Percentiles rank a stretch among this genome's conserved stretches.
These are phyloP conservation scores for Petrolisthes cinctipes DNA, from an alignment of 2,888 invertebrate species.

Conservation along the genomic window DNA sequence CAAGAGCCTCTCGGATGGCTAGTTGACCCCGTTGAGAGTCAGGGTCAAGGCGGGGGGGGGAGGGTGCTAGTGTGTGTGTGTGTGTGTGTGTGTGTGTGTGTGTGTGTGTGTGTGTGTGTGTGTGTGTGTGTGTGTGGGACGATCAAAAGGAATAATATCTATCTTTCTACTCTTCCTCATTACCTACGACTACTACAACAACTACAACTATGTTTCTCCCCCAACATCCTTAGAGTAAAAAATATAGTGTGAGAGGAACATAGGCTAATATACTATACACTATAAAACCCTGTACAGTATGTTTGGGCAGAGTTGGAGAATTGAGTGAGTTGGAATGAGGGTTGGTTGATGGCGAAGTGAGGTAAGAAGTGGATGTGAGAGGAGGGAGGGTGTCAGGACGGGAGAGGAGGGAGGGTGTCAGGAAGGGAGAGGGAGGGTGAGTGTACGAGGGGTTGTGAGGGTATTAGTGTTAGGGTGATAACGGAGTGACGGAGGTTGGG, in stretches of 20 bases:
- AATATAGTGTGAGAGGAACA: no score
- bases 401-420: neutral
- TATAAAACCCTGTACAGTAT: no score
- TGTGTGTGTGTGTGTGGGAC: neutral
- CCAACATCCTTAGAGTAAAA: no score
- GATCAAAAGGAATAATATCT: neutral
- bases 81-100: neutral
- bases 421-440: neutral
- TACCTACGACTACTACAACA: no score
- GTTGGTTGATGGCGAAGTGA: neutral
- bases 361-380: neutral
- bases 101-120: neutral
- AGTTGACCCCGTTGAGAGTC: slow-evolving; percentile 11
- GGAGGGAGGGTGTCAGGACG: neutral
- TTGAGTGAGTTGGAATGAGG: neutral
- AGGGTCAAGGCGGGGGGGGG: slow-evolving; percentile 2
- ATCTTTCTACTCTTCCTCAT: no score
- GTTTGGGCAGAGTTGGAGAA: neutral
- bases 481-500: no score
- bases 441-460: neutral
- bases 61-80: neutral
- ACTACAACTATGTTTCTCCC: no score
- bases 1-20: slow-evolving; percentile 20
- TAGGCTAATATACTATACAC: no score
- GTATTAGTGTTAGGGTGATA: no score